Conservation (phyloP, 2,888 invertebrate species). For the Cheilosia scutellata region DNA sequence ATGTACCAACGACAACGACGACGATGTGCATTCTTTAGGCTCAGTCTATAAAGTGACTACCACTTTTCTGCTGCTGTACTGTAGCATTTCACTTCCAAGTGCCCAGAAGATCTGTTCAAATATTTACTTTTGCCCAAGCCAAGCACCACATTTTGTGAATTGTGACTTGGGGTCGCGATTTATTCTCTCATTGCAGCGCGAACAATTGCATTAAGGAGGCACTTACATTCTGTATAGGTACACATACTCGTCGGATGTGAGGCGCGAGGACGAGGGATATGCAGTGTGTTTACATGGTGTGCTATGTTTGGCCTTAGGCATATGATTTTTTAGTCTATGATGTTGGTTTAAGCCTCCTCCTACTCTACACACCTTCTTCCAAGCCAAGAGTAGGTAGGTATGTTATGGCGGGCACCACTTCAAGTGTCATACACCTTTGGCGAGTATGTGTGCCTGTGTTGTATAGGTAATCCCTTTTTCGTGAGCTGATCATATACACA, state of each 20-base stretch:
- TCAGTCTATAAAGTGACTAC: conserved; percentile 50
- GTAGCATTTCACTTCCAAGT: conserved; percentile 71
- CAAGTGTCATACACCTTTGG: conserved; percentile 66
- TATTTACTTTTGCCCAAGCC: conserved; percentile 64
- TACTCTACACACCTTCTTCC: conserved; percentile 46
- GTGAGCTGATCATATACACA: conserved; percentile 62
- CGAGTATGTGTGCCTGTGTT: conserved; percentile 1
- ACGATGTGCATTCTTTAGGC: conserved; percentile 37
- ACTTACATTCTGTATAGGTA: conserved; percentile 52
- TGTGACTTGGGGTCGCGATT: conserved; percentile 73
- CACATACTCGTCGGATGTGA: conserved; percentile 2
- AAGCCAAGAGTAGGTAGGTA: neutral
- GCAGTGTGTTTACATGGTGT: conserved; percentile 49
- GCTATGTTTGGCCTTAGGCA: conserved; percentile 40
- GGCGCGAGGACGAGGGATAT: conserved; percentile 23
- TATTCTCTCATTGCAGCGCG: conserved; percentile 68
- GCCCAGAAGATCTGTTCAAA: conserved; percentile 73
- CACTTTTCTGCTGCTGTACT: conserved; percentile 67
- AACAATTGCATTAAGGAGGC: conserved; percentile 71
- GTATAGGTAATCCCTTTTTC: conserved; percentile 67
- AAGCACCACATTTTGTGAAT: conserved; percentile 60
- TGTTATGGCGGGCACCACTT: conserved; percentile 45
- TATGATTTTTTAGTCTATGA: conserved; percentile 43
- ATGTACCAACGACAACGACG: conserved; percentile 3
- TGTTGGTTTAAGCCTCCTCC: conserved; percentile 63